Evolutionary conservation across 2,113 vertebrate species (phyloP).

Genomic region (Cairina moschata): DNA sequence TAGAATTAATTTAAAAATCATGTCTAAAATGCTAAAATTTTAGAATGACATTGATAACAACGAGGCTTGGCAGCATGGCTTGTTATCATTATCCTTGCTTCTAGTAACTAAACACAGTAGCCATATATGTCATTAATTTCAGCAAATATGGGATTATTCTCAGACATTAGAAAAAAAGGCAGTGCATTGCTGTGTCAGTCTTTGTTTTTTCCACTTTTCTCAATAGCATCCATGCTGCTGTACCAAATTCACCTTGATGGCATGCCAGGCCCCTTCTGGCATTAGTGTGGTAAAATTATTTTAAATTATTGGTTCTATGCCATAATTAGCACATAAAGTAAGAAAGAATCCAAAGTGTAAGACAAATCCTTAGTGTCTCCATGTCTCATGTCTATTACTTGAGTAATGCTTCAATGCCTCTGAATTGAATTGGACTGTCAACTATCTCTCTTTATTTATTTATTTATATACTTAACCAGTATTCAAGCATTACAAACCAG

Average conservation of each 20-base stretch:
- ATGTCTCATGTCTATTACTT: neutral
- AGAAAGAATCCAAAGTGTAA: neutral
- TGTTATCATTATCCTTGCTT: neutral
- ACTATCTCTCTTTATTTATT: neutral
- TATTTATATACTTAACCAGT: neutral
- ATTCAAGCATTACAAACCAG: neutral
- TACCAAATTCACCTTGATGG: neutral
- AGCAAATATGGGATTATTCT: neutral
- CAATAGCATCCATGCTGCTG: neutral
- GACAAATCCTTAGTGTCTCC: neutral
- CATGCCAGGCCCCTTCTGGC: fast-evolving
- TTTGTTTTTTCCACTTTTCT: neutral
- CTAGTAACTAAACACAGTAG: neutral
- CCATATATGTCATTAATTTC: neutral
- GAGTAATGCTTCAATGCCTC: neutral
- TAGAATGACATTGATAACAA: neutral
- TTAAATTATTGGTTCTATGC: neutral
- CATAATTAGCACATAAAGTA: neutral
- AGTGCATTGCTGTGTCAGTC: neutral
- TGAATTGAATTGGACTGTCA: neutral
- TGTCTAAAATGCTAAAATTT: neutral
- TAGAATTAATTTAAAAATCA: neutral
- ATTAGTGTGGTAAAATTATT: neutral
- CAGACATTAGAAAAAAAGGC: neutral
- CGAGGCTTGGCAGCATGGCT: neutral